Evolutionary conservation across 1,140 invertebrate genomes (phyloP).

Genomic region (Mizuhopecten yessoensis): DNA sequence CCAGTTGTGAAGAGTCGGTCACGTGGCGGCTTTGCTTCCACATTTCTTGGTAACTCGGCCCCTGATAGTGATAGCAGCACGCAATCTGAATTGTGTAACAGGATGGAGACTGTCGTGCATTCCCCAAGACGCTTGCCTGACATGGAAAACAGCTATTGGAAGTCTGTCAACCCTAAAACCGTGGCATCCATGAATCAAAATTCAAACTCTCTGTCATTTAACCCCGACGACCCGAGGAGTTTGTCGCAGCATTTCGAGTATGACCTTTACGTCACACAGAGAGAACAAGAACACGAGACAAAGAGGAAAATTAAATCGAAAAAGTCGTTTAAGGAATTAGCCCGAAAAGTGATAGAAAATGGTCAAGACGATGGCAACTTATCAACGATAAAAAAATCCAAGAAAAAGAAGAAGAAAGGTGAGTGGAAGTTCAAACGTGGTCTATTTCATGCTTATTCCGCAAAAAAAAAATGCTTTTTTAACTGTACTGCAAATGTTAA

Average conservation of each 20-base stretch:
- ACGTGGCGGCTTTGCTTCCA: neutral
- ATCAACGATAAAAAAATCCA: neutral
- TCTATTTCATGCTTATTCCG: too few relatives aligned
- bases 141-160: constrained; percentile 3
- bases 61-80: neutral
- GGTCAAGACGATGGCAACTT: neutral
- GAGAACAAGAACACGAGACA: neutral
- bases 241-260: neutral
- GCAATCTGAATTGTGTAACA: neutral
- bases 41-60: neutral
- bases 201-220: neutral
- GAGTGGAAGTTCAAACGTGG: neutral
- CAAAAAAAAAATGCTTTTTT: too few relatives aligned
- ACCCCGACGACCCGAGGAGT: neutral
- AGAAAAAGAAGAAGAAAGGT: constrained; percentile 27
- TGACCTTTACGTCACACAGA: neutral
- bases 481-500: too few relatives aligned
- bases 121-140: neutral
- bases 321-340: neutral
- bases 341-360: neutral
- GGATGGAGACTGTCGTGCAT: neutral
- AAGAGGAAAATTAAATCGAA: neutral
- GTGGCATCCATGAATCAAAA: neutral
- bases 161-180: neutral
- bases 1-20: neutral